phyloP scores from a whole-genome alignment of 2,888 invertebrate genomes.

The Pyrrhia umbra region DNA sequence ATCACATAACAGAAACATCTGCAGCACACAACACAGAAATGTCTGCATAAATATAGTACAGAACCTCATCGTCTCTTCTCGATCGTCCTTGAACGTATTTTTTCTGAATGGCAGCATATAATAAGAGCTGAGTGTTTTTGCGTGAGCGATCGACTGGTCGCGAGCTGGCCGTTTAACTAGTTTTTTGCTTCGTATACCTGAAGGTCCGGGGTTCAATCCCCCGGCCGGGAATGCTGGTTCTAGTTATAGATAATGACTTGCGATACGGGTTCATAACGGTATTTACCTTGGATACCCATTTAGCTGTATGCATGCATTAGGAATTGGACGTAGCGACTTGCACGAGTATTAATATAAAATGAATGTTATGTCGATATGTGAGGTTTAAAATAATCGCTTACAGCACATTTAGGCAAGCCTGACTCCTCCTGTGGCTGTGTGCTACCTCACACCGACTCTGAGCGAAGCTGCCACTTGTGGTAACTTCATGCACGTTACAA shows the following conservation, averaged over 20 bases:
- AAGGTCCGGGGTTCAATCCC: slow-evolving; percentile 58
- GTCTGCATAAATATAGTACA: no score
- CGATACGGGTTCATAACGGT: slow-evolving; percentile 51
- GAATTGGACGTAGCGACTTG: not conserved
- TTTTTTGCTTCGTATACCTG: slow-evolving; percentile 54
- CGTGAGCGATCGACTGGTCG: slow-evolving; percentile 28
- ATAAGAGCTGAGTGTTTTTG: slow-evolving; percentile 39
- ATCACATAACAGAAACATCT: no score
- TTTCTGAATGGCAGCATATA: slow-evolving; percentile 35
- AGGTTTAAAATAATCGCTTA: not conserved
- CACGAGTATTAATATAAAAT: not conserved
- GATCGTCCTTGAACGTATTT: slow-evolving; percentile 12
- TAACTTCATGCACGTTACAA: no score
- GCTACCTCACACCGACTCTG: not conserved
- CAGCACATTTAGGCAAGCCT: not conserved
- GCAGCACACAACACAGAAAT: no score
- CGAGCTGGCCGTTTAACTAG: slow-evolving; percentile 36
- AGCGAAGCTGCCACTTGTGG: not conserved
- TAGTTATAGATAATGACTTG: slow-evolving; percentile 51
- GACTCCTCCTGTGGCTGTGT: not conserved
- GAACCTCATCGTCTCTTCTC: slow-evolving; percentile 26
- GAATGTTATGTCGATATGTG: not conserved
- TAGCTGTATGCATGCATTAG: not conserved
- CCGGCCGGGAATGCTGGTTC: slow-evolving; percentile 39
- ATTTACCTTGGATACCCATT: not conserved